A percentile compares a stretch with the other conserved stretches of the same genome.
These are phyloP conservation scores for Theretra japonica DNA, from an alignment of 2,888 invertebrate species.

Conservation along the genomic window DNA sequence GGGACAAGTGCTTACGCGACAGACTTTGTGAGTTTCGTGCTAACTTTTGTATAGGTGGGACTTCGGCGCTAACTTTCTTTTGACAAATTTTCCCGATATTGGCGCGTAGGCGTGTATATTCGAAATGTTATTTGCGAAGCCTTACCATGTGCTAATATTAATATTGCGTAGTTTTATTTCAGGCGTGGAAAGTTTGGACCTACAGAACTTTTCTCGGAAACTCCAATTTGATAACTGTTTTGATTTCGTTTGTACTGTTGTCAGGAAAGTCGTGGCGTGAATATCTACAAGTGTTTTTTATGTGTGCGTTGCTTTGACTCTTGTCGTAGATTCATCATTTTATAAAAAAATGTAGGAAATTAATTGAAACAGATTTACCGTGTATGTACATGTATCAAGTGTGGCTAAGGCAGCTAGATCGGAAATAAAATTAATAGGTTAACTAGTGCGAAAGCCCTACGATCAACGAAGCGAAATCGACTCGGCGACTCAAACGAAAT, in stretches of 20 bases:
- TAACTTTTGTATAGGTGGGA: slow-evolving; percentile 44
- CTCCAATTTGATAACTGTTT: background rate
- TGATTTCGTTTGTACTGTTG: background rate
- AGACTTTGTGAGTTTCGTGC: slow-evolving; percentile 50
- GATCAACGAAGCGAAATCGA: slow-evolving; percentile 41
- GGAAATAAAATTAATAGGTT: slow-evolving; percentile 54
- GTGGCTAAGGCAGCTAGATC: slow-evolving; percentile 15
- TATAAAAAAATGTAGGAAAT: background rate
- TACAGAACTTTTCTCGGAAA: slow-evolving; percentile 33
- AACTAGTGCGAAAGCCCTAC: slow-evolving; percentile 48
- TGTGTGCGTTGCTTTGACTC: background rate
- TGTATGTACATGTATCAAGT: background rate
- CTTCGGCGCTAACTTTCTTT: slow-evolving; percentile 61
- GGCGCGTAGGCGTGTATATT: slow-evolving; percentile 48
- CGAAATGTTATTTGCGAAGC: slow-evolving; percentile 37
- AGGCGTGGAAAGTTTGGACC: slow-evolving; percentile 30
- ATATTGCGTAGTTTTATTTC: slow-evolving; percentile 14
- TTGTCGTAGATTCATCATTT: no score
- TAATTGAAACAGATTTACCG: no score
- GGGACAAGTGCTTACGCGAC: slow-evolving; percentile 46
- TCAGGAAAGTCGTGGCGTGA: background rate
- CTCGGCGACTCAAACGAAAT: slow-evolving; percentile 48
- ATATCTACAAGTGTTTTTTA: background rate
- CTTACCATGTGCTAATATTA: slow-evolving; percentile 17
- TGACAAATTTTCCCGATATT: slow-evolving; percentile 57